Evolutionary conservation across 2,113 vertebrate species (phyloP), one percentile per base, ranked within the genome.

Genomic region (Baryphthengus martii): DNA sequence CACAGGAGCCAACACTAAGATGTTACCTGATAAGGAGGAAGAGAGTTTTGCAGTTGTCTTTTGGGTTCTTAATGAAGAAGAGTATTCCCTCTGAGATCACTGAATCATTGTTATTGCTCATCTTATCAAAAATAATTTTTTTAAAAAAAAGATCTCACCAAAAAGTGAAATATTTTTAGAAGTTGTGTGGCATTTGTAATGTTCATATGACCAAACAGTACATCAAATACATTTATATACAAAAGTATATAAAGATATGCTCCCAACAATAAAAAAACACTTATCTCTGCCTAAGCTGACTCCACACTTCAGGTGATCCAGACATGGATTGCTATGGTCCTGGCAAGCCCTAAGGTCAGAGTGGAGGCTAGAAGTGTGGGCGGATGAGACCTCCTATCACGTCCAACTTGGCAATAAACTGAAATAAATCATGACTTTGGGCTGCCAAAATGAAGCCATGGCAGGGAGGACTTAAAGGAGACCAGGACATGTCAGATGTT

Each of bases 261-360:
- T 39, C 9, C 42, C 25, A 56, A 10, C 11, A 61, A 71, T 21
- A 70, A 59, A 37, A 2, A 0, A 6, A 28, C 6, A 53, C 11
- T 24, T 44, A 19, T 5, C 13, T 71, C 40, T 71, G 4, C 23
- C 29, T 66, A 52, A 50, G 10, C 16, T 55, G 19, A 29, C 31
- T 50, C 31, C 28, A 50, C 56, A 17, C 2, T 17, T 13, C 44
- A 18, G 13, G 6, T 28, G 9, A 49, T 20, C 55, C 2, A 7
- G 28, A 14, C 11, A 39, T 8, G 13, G 7, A 35, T 31, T 3
- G 1, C 7, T 13, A 16, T 1, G 2, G 8, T 45, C 16, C 47
- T 33, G 29, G 12, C 8, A 89, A 76, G 33, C 4, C 53, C 11
- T 37, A 45, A 50, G 23, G 42, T 17, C 42, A 58, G 13, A 37